Base-by-base conservation (phyloP, 2,888 invertebrate species). In the Dolomedes plantarius region DNA sequence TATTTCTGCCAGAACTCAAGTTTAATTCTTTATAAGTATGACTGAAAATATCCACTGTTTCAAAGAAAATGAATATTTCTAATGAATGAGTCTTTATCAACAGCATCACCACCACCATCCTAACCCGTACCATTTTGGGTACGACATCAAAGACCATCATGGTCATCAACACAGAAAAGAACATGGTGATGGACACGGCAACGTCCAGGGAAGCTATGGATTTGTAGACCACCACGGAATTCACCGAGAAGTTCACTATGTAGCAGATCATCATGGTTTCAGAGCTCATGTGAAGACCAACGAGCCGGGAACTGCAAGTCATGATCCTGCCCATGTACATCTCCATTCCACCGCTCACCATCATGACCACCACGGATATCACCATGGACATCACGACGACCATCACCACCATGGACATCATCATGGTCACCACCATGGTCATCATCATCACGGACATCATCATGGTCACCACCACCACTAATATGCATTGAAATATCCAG, bases 151-250 rank as follows among this genome's bases (percentile, higher is more conserved):
- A 13, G 82, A 83, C 32, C 67, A 78, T 7, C 76, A 83, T 36
- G 82, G 72, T 2, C 31, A 41, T 1, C 82, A 83, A 29, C 72
- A 83, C 29, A 64, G 82, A 36, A 71, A 83, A 13, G 82, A 83
- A 39, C 76, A 76, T 6, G 82, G 82, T 1, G 72, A 76, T 28
- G 82, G 82, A 11, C 74, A 74, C 13, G 81, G 81, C 0, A 29
- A 83, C n/a, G 82, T 77, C 1, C 71, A 76, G 16, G 82, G 82
- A 28, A 83, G 82, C 39, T 83, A 83, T 13, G 82, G 82, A 1
- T 83, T 83, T 41, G 83, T 82, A 11, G 82, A 83, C 50, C 65
- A 76, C n/a, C 31, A 76, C n/a, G 82, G 82, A 1, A 72, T 83
- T 16, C 76, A 83, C 23, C 62, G 82, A 5, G 65, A 76, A n/a